Conservation (phyloP, 2,888 invertebrate genomes). For the Leucoptera coffeella region DNA sequence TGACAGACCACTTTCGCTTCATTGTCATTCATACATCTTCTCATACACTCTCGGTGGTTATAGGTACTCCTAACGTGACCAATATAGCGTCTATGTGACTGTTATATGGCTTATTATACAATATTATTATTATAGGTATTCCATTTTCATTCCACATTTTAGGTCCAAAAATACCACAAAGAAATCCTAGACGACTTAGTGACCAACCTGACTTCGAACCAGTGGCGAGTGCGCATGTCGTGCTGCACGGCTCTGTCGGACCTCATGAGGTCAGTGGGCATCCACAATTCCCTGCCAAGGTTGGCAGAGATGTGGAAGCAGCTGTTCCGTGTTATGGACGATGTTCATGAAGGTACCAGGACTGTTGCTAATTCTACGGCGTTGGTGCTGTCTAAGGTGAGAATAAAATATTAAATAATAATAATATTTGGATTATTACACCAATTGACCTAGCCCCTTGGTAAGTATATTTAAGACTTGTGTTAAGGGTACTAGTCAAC, state of each 20-base stretch:
- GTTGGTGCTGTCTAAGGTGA: conserved; percentile 67
- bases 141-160: no score
- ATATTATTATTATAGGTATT: no score
- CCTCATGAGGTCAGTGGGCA: conserved; percentile 56
- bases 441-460: no score
- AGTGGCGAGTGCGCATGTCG: conserved; percentile 88
- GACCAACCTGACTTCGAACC: conserved; percentile 72
- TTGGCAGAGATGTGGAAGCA: conserved; percentile 70
- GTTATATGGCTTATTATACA: no score
- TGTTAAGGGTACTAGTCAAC: no score
- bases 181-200: conserved; percentile 77
- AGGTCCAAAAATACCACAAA: conserved; percentile 77
- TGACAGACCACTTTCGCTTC: no score
- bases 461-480: no score
- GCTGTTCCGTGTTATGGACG: conserved; percentile 88
- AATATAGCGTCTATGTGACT: no score
- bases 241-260: conserved; percentile 85
- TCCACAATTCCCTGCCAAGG: conserved; percentile 26
- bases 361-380: conserved; percentile 68
- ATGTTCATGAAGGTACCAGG: conserved; percentile 85
- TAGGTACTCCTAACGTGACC: no score
- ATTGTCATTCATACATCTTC: no score
- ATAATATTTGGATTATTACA: no score
- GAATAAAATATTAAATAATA: conserved; percentile 1
- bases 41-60: no score